Conservation (phyloP, 1,140 invertebrate genomes). For the Brachystomella parvula region DNA sequence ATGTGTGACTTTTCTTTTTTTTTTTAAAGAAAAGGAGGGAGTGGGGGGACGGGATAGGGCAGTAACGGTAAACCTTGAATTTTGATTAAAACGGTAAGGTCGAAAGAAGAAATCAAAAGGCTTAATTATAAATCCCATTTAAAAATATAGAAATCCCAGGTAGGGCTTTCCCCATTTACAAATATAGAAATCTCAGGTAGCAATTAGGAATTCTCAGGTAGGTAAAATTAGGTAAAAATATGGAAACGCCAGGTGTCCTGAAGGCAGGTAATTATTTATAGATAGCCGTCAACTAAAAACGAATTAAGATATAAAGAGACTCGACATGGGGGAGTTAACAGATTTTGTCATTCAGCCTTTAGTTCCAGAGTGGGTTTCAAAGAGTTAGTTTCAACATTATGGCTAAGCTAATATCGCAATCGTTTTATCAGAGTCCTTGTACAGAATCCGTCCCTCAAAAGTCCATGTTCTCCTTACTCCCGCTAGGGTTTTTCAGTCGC, state of each 20-base stretch:
- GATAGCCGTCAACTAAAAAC: too few relatives aligned
- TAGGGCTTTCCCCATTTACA: too few relatives aligned
- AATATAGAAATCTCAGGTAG: too few relatives aligned
- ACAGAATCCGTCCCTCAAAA: slow-evolving; percentile 21
- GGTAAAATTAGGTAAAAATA: too few relatives aligned
- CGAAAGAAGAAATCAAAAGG: not conserved
- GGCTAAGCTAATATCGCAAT: not conserved
- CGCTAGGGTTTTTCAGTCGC: too few relatives aligned
- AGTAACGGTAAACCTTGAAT: not conserved
- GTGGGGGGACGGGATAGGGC: not conserved
- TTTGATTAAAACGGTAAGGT: not conserved
- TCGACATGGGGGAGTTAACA: not conserved
- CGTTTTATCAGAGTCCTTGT: slow-evolving; percentile 17
- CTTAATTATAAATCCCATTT: too few relatives aligned
- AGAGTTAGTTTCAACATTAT: not conserved
- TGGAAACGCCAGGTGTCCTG: too few relatives aligned
- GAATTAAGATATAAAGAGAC: slow-evolving; percentile 15
- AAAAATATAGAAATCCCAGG: too few relatives aligned
- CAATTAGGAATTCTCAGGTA: too few relatives aligned
- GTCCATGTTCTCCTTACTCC: too few relatives aligned
- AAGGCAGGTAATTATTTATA: slow-evolving; percentile 12
- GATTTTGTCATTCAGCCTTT: not conserved
- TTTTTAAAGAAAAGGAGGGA: not conserved
- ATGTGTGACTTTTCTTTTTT: not conserved
- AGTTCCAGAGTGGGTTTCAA: not conserved